Evolutionary conservation across 1,140 invertebrate species (phyloP).

Genomic region (Vanessa atalanta): DNA sequence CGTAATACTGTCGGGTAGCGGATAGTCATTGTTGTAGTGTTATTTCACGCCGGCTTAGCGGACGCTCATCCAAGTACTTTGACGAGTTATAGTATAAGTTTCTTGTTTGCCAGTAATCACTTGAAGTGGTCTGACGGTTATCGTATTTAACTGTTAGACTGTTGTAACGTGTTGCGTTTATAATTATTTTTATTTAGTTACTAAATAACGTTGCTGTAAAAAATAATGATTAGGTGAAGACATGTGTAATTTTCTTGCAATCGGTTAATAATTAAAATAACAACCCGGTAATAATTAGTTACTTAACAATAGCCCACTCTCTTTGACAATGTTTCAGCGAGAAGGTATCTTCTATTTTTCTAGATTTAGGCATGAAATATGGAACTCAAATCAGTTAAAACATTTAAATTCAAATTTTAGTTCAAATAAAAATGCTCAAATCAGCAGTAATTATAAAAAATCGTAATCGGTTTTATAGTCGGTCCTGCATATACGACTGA

Average conservation of each 20-base stretch:
- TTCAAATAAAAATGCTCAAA: neutral
- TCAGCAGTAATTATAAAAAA: constrained; percentile 21
- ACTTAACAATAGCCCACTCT: too few relatives aligned
- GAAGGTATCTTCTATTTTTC: too few relatives aligned
- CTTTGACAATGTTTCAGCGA: too few relatives aligned
- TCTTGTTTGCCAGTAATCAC: constrained; percentile 33
- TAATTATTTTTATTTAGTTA: neutral
- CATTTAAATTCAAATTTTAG: too few relatives aligned
- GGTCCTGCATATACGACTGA: constrained; percentile 11
- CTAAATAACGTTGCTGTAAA: neutral
- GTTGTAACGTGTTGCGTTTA: neutral
- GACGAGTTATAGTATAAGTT: constrained; percentile 23
- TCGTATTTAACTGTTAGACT: neutral
- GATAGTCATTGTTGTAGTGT: constrained; percentile 57
- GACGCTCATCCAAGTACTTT: constrained; percentile 18
- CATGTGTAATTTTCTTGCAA: too few relatives aligned
- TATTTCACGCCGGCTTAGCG: constrained; percentile 69
- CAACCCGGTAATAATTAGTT: neutral
- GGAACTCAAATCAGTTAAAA: too few relatives aligned
- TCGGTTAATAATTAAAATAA: too few relatives aligned
- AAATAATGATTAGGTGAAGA: neutral
- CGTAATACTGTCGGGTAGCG: constrained; percentile 44
- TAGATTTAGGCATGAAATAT: too few relatives aligned
- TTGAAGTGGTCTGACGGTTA: constrained; percentile 17
- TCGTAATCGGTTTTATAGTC: constrained; percentile 16